These are phyloP conservation scores for Osedax frankpressi DNA, from an alignment of 2,888 invertebrate genomes.

Conservation along the genomic window DNA sequence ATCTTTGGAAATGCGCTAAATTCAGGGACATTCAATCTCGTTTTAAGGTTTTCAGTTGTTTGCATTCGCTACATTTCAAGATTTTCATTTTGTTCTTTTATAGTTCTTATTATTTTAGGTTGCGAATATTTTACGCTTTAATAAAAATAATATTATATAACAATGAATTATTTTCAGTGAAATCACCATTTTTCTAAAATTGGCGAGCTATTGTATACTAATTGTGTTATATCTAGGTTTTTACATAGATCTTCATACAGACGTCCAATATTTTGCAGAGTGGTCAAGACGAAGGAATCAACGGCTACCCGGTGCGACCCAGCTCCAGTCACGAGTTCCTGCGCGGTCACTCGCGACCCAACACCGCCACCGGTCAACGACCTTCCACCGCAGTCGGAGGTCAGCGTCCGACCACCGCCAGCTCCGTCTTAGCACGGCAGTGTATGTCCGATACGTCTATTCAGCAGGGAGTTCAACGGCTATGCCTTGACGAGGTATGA, in stretches of 20 bases:
- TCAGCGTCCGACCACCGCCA: neutral
- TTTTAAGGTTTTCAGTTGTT: conserved; percentile 32
- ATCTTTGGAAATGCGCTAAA: conserved; percentile 44
- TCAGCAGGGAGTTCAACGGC: neutral
- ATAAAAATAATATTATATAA: too few relatives aligned
- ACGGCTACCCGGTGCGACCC: conserved; percentile 25
- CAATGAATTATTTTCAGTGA: too few relatives aligned
- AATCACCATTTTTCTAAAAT: too few relatives aligned
- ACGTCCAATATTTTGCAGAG: too few relatives aligned
- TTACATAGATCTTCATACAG: too few relatives aligned
- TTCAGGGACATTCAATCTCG: conserved; percentile 39
- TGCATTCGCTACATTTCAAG: too few relatives aligned
- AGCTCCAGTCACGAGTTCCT: conserved; percentile 36
- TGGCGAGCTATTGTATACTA: too few relatives aligned
- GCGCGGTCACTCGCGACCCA: conserved; percentile 38
- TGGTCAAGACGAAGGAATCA: neutral
- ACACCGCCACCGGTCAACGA: conserved; percentile 5
- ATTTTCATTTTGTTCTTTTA: too few relatives aligned
- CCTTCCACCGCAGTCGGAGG: conserved; percentile 12
- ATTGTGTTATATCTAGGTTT: too few relatives aligned
- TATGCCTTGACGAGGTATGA: neutral
- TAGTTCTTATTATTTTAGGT: too few relatives aligned
- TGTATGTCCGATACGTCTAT: neutral
- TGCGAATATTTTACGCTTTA: too few relatives aligned
- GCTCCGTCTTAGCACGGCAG: neutral